phyloP scores from a whole-genome alignment of 2,797 vertebrate species.

The Pagetopsis macropterus region DNA sequence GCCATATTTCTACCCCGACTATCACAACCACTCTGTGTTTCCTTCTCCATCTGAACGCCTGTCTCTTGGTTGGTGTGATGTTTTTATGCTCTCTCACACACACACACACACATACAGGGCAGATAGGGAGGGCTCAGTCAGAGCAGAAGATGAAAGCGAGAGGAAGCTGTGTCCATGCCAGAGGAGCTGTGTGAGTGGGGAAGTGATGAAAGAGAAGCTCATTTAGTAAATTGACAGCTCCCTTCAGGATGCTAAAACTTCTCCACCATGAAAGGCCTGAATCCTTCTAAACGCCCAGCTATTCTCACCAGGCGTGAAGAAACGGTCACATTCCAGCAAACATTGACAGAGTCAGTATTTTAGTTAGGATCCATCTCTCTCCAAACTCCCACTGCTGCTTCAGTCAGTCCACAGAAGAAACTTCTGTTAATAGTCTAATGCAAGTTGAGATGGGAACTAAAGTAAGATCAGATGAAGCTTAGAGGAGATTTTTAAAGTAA shows the following conservation, averaged over 20 bases:
- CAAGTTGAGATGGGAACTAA: conserved; percentile 27
- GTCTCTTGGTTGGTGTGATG: conserved; percentile 17
- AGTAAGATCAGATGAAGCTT: neutral
- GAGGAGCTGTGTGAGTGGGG: conserved; percentile 57
- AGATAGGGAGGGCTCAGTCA: conserved; percentile 56
- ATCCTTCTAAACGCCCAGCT: conserved; percentile 50
- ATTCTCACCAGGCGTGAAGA: conserved; percentile 53
- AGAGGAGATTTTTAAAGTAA: neutral
- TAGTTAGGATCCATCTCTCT: conserved; percentile 43
- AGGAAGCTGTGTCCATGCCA: conserved; percentile 68
- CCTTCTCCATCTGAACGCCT: conserved; percentile 30
- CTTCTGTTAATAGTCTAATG: conserved; percentile 14
- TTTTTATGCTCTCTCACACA: conserved; percentile 7
- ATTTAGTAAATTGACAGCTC: conserved; percentile 77
- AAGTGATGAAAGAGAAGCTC: conserved; percentile 74
- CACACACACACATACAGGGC: conserved; percentile 33
- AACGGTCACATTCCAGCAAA: conserved; percentile 62
- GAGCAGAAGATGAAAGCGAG: conserved; percentile 72
- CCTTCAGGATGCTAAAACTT: conserved; percentile 66
- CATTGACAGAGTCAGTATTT: conserved; percentile 50
- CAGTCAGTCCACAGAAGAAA: conserved; percentile 44
- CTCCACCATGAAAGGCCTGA: conserved; percentile 54
- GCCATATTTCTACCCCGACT: conserved; percentile 35
- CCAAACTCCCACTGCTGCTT: conserved; percentile 49
- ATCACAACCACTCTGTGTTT: conserved; percentile 24